Evolutionary conservation across 2,888 invertebrate genomes (phyloP).

Genomic region (Punctoribates punctum): DNA sequence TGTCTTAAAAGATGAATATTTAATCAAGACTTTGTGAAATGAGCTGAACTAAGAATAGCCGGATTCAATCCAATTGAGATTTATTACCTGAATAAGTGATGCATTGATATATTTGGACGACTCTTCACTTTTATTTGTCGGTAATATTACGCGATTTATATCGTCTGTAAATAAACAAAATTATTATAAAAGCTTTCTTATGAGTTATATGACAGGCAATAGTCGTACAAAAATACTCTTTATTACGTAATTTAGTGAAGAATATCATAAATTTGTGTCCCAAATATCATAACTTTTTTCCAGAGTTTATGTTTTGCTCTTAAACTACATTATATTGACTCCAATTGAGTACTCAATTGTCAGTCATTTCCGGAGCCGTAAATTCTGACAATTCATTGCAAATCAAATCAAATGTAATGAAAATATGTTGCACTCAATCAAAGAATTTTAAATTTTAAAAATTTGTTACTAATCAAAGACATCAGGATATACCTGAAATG

Average conservation of each 20-base stretch:
- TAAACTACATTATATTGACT: background rate
- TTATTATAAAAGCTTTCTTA: background rate
- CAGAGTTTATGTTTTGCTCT: background rate
- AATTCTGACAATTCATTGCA: no score
- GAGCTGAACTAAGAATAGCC: background rate
- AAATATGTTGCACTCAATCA: no score
- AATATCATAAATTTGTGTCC: background rate
- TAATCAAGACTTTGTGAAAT: background rate
- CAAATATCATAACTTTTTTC: background rate
- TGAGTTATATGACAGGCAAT: constrained; percentile 10
- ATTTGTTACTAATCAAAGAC: no score
- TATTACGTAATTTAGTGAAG: constrained; percentile 5
- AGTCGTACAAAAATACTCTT: background rate
- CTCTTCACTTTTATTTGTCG: constrained; percentile 81
- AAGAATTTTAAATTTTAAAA: no score
- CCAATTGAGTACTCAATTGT: background rate
- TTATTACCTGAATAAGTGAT: constrained; percentile 71
- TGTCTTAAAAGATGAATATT: no score
- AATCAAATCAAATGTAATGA: no score
- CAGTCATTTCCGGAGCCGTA: no score
- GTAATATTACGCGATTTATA: constrained; percentile 82
- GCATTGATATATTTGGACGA: constrained; percentile 92
- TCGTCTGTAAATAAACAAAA: constrained; percentile 59
- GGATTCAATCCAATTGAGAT: background rate
- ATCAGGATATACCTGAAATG: no score